phyloP scores from a whole-genome alignment of 2,888 invertebrate genomes.

The Mythimna lalbum region DNA sequence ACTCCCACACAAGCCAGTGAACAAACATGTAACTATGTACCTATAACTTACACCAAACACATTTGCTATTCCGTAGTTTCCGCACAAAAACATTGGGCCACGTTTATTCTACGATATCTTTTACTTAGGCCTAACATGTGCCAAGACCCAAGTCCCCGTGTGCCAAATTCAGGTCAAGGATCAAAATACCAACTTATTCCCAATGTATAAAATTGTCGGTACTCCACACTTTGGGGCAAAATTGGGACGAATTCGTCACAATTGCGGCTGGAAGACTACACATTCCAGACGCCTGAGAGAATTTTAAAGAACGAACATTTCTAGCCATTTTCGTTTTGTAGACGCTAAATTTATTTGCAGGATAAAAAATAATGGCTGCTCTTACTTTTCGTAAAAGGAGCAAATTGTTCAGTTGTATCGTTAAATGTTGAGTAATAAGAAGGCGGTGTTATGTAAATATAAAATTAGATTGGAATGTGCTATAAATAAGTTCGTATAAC shows the following conservation, averaged over 20 bases:
- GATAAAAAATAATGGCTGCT: slow-evolving; percentile 48
- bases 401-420: slow-evolving; percentile 37
- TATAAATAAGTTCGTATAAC: slow-evolving; percentile 4
- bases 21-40: slow-evolving; percentile 14
- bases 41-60: slow-evolving; percentile 13
- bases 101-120: slow-evolving; percentile 41
- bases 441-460: slow-evolving; percentile 15
- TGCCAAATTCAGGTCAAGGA: slow-evolving; percentile 64
- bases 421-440: slow-evolving; percentile 20
- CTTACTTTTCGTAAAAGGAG: slow-evolving; percentile 38
- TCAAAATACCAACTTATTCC: slow-evolving; percentile 53
- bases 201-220: slow-evolving; percentile 42
- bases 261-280: slow-evolving; percentile 44
- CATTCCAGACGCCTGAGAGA: slow-evolving; percentile 45
- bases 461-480: slow-evolving; percentile 26
- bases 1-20: slow-evolving; percentile 4
- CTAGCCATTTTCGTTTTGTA: slow-evolving; percentile 36
- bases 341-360: slow-evolving; percentile 53
- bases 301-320: slow-evolving; percentile 51
- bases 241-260: slow-evolving; percentile 59
- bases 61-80: slow-evolving; percentile 27
- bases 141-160: slow-evolving; percentile 43
- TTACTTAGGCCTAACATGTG: slow-evolving; percentile 43
- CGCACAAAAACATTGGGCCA: slow-evolving; percentile 34
- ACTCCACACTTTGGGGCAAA: slow-evolving; percentile 34